Conservation (phyloP, 64 coral and sea anemone species). For the Catalaphyllia jardinei region DNA sequence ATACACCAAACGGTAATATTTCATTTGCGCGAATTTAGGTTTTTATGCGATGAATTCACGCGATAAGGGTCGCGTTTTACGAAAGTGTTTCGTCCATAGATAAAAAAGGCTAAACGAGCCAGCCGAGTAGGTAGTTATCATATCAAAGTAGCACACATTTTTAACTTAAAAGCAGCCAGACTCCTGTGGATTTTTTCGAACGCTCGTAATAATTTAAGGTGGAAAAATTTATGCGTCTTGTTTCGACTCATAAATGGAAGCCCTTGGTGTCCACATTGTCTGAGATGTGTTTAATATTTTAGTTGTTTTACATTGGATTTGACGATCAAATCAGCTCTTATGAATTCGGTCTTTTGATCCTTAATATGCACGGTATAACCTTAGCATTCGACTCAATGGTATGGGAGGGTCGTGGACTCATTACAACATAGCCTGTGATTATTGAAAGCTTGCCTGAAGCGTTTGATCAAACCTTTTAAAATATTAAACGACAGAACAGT, state of each 20-base stretch:
- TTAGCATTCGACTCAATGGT: background rate
- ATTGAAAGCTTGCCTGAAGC: background rate
- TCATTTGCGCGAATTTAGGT: background rate
- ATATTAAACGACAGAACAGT: constrained; percentile 45
- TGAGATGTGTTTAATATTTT: constrained; percentile 35
- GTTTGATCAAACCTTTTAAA: constrained; percentile 42
- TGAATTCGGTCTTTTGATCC: background rate
- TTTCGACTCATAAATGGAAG: background rate
- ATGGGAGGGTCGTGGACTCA: background rate
- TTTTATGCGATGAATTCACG: constrained; percentile 10
- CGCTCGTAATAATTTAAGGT: background rate
- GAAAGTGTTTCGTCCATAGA: background rate
- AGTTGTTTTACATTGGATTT: constrained; percentile 7
- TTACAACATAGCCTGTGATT: background rate
- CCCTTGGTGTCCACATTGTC: constrained; percentile 17
- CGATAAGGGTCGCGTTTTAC: background rate
- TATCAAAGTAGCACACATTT: background rate
- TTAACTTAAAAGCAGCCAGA: background rate
- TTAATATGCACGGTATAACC: background rate
- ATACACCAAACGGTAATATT: background rate
- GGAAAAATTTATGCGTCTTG: constrained; percentile 30
- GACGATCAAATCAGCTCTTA: background rate
- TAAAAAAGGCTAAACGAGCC: background rate
- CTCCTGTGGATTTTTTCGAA: background rate
- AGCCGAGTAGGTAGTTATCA: background rate